A percentile compares a stretch with the other conserved stretches of the same genome.
phyloP scores from a whole-genome alignment of 2,888 invertebrate genomes.

The Neoitamus cyanurus region DNA sequence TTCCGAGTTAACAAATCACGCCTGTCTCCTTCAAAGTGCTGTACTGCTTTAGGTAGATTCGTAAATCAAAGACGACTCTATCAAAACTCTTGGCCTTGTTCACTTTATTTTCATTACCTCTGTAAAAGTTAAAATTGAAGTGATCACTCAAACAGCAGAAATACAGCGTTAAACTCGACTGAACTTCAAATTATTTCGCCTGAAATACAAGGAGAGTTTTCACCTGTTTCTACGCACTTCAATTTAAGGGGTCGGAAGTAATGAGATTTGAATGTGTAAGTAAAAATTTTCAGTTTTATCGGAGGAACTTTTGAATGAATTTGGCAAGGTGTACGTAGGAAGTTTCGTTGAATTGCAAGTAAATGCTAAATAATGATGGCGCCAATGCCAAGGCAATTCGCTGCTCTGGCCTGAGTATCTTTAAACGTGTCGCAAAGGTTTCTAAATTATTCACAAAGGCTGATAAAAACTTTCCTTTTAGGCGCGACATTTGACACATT shows the following conservation, averaged over 20 bases:
- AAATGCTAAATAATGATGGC: not conserved
- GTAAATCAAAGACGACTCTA: not conserved
- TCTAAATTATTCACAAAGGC: conserved; percentile 15
- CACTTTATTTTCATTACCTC: not conserved
- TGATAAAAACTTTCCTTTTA: conserved; percentile 28
- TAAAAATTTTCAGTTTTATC: not conserved
- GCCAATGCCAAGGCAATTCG: not conserved
- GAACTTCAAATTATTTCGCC: not conserved
- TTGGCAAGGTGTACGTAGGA: not conserved
- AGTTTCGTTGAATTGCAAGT: not conserved
- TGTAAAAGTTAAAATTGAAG: conserved; percentile 1
- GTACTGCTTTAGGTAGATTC: not conserved
- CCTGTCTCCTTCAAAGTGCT: not conserved
- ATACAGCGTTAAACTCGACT: not conserved
- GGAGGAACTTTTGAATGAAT: not conserved
- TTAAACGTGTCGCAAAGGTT: not conserved
- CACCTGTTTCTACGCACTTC: not conserved
- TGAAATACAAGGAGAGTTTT: not conserved
- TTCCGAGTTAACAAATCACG: not conserved
- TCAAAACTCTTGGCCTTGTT: not conserved
- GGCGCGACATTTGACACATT: conserved; percentile 10
- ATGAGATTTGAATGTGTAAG: not conserved
- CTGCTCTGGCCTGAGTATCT: not conserved
- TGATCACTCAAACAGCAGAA: not conserved
- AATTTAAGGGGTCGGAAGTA: not conserved